These are phyloP conservation scores for Hypotaenidia philippensis DNA, from an alignment of 2,797 vertebrate genomes.

Conservation along the genomic window DNA sequence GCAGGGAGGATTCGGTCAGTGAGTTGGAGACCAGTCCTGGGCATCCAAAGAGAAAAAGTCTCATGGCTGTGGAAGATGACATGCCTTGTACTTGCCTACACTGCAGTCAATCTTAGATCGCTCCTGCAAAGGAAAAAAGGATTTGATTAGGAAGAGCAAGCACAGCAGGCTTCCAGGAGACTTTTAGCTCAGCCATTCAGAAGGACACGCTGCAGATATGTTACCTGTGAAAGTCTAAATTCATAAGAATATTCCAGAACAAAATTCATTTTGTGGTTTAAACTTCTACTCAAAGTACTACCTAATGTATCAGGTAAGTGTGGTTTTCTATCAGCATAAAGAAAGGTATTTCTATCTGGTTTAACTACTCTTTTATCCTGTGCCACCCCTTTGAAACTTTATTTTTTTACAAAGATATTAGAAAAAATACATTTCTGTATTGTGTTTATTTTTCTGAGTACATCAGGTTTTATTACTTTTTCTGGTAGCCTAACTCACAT, in stretches of 20 bases:
- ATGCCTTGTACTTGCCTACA: background rate
- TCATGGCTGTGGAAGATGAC: accelerated
- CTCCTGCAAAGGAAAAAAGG: background rate
- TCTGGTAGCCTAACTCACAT: background rate
- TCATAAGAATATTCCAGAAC: background rate
- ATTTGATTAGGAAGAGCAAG: background rate
- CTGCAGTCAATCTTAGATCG: accelerated
- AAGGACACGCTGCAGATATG: background rate
- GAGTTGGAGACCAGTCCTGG: background rate
- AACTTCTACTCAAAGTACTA: background rate
- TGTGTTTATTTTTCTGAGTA: background rate
- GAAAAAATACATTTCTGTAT: background rate
- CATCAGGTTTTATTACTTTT: background rate
- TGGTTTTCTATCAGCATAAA: background rate
- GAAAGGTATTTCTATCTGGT: background rate
- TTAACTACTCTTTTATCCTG: background rate
- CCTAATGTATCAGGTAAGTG: background rate
- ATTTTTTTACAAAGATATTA: background rate
- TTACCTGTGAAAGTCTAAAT: background rate
- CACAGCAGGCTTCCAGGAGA: background rate
- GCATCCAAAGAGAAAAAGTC: background rate
- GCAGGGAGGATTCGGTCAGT: background rate
- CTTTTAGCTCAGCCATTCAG: background rate
- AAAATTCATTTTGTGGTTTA: background rate
- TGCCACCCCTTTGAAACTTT: background rate